phyloP scores from a whole-genome alignment of 2,888 invertebrate genomes.

The Hartigia nigra region DNA sequence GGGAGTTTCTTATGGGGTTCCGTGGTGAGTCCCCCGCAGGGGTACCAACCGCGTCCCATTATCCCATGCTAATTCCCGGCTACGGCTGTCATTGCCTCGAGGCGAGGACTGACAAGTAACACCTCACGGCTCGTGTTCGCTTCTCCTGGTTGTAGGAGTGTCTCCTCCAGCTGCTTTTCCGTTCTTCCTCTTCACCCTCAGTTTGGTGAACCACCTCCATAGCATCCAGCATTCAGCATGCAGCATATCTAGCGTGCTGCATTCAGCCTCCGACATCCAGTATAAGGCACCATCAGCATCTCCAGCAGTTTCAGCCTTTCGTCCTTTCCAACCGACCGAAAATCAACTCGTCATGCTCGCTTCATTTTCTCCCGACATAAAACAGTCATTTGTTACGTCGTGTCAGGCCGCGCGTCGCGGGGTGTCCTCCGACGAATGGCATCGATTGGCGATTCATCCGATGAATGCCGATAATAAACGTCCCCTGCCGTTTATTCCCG shows the following conservation, averaged over 20 bases:
- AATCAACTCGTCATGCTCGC: conserved; percentile 65
- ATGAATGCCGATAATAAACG: conserved; percentile 59
- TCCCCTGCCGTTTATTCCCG: conserved; percentile 21
- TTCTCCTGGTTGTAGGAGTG: conserved; percentile 47
- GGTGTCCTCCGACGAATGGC: conserved; percentile 58
- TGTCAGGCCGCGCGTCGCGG: conserved; percentile 61
- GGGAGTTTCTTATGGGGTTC: neutral
- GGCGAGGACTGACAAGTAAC: conserved; percentile 64
- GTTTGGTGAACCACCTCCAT: conserved; percentile 25
- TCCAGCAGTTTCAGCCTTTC: conserved; percentile 22
- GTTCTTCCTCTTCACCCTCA: conserved; percentile 15
- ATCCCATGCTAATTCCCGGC: conserved; percentile 66
- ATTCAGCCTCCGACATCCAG: conserved; percentile 10
- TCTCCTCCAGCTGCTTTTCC: conserved; percentile 30
- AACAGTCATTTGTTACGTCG: conserved; percentile 65
- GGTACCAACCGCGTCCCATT: conserved; percentile 61
- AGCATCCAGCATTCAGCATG: neutral
- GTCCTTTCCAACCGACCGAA: conserved; percentile 47
- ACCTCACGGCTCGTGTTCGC: conserved; percentile 60
- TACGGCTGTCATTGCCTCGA: conserved; percentile 64
- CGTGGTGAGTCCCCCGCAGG: conserved; percentile 23
- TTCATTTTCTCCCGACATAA: conserved; percentile 65
- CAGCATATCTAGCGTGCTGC: neutral
- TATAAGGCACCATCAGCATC: conserved; percentile 19
- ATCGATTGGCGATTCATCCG: conserved; percentile 65